Conservation (phyloP, 2,113 vertebrate genomes). For the Calidris pugnax region DNA sequence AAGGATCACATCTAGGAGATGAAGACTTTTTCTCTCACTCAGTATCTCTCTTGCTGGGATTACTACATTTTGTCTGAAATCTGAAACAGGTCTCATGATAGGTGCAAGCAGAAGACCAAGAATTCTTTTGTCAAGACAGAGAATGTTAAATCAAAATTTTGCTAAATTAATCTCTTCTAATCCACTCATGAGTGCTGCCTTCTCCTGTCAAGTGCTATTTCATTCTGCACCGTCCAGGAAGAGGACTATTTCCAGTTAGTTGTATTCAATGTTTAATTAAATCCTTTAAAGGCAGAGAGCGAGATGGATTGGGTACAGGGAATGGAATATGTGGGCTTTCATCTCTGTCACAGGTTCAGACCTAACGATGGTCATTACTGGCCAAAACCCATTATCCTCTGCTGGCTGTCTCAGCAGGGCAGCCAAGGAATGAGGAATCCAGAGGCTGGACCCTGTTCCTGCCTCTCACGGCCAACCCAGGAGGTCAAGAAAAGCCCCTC, state of each 20-base stretch:
- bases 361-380: background rate
- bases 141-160: background rate
- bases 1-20: background rate
- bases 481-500: background rate
- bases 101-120: background rate
- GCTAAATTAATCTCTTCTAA: background rate
- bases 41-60: background rate
- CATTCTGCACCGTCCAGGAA: background rate
- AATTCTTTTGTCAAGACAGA: background rate
- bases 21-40: background rate
- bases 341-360: constrained; percentile 46
- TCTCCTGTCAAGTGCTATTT: background rate
- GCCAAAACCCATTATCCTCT: background rate
- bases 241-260: background rate
- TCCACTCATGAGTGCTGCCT: background rate
- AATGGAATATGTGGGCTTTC: background rate
- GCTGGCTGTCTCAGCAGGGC: background rate
- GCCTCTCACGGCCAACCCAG: background rate
- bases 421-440: background rate
- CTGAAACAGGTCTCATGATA: background rate
- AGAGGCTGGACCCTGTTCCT: background rate
- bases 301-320: background rate
- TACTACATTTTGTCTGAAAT: background rate
- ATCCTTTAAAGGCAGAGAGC: background rate
- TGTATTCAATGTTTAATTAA: background rate